phyloP scores from a whole-genome alignment of 2,888 invertebrate species.

The Rotaria socialis region DNA sequence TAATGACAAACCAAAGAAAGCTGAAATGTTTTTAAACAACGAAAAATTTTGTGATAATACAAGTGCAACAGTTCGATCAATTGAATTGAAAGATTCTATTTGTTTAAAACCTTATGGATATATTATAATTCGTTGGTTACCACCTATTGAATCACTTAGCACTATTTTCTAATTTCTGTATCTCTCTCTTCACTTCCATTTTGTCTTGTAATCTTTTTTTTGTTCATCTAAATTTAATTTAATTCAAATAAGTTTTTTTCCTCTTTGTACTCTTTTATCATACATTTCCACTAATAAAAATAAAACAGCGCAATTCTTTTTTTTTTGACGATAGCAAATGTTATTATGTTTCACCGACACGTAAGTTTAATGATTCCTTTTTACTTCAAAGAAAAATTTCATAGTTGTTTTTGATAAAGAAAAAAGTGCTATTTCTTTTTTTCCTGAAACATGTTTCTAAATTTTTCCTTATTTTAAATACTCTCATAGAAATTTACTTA shows the following conservation, averaged over 20 bases:
- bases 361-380: background rate
- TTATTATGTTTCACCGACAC: background rate
- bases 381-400: background rate
- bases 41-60: background rate
- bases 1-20: background rate
- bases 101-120: constrained; percentile 8
- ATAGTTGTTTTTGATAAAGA: background rate
- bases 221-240: background rate
- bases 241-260: background rate
- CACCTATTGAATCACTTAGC: background rate
- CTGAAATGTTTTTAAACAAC: background rate
- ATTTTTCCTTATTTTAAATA: background rate
- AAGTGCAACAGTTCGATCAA: background rate
- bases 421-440: no score
- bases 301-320: background rate
- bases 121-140: constrained; percentile 1
- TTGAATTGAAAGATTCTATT: background rate
- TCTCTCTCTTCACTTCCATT: background rate
- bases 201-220: background rate
- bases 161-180: background rate
- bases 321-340: background rate
- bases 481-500: background rate
- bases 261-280: background rate
- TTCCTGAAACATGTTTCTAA: background rate
- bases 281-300: background rate